These are phyloP conservation scores for Dromaius novaehollandiae DNA, from an alignment of 2,113 vertebrate species.

Conservation along the genomic window DNA sequence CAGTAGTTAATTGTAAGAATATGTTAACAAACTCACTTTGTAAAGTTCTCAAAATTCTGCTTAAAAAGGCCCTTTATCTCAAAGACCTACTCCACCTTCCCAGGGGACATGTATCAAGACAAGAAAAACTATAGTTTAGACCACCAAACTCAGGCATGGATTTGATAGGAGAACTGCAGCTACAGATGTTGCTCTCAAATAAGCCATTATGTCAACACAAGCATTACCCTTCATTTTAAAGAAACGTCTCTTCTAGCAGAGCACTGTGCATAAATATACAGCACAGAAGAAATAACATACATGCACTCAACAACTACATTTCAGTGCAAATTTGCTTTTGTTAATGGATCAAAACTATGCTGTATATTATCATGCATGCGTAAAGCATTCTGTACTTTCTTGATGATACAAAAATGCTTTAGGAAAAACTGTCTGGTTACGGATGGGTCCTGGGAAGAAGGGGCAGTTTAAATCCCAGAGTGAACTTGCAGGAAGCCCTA, in stretches of 20 bases:
- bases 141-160: background rate
- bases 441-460: background rate
- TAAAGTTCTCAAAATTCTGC: background rate
- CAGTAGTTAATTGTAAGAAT: background rate
- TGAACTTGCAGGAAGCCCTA: background rate
- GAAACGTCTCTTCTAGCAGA: background rate
- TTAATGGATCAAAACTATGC: background rate
- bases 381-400: background rate
- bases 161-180: background rate
- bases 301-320: background rate
- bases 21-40: background rate
- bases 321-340: background rate
- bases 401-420: rapidly evolving
- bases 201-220: background rate
- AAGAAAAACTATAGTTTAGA: background rate
- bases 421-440: background rate
- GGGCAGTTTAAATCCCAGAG: background rate
- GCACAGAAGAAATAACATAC: background rate
- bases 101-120: background rate
- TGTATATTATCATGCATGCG: background rate
- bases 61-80: background rate
- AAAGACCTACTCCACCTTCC: background rate
- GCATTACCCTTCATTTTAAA: background rate
- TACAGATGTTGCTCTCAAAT: background rate
- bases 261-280: background rate